These are phyloP conservation scores for Parambassis ranga DNA, from an alignment of 2,797 vertebrate genomes.

Conservation along the genomic window DNA sequence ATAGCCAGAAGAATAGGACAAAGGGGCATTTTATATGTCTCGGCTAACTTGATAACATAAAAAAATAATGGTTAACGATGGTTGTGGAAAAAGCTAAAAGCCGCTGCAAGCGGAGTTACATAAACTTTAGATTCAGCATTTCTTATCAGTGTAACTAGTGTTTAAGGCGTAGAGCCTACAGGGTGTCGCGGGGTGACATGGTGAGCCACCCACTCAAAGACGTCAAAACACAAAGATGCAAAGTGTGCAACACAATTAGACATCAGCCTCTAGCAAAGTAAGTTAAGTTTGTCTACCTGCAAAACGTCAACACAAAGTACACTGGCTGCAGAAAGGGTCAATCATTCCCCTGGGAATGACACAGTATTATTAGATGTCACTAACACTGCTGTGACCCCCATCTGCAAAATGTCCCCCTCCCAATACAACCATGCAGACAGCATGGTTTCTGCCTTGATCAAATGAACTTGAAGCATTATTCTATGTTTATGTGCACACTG, in stretches of 20 bases:
- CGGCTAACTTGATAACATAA: neutral
- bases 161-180: neutral
- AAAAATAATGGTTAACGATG: neutral
- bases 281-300: neutral
- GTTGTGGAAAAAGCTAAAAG: too few relatives aligned
- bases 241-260: neutral
- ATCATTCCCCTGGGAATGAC: neutral
- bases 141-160: neutral
- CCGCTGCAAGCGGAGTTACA: neutral
- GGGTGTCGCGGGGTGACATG: conserved; percentile 11
- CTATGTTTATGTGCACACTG: neutral
- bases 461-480: neutral
- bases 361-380: neutral
- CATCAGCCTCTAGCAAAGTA: conserved; percentile 2
- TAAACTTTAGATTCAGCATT: neutral
- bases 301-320: neutral
- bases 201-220: conserved; percentile 18
- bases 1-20: neutral
- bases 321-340: neutral
- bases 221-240: conserved; percentile 21
- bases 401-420: neutral
- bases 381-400: neutral
- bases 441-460: too few relatives aligned
- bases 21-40: neutral
- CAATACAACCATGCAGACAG: too few relatives aligned